These are phyloP conservation scores for Drosophila nigrodunni DNA, from an alignment of 1,140 invertebrate species.

Conservation along the genomic window DNA sequence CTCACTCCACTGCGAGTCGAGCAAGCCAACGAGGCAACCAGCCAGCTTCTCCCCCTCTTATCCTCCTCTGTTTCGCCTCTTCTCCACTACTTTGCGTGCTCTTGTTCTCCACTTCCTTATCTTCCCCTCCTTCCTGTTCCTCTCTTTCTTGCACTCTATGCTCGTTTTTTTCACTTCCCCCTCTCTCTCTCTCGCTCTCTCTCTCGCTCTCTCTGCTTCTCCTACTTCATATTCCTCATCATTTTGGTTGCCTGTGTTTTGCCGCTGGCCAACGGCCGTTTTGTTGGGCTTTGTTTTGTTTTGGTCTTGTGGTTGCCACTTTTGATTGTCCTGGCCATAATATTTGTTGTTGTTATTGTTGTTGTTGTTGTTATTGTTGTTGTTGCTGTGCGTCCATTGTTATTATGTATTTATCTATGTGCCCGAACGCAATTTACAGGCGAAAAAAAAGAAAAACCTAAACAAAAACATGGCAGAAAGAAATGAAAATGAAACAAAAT, in stretches of 20 bases:
- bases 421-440: slow-evolving; percentile 53
- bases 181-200: background rate
- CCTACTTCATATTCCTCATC: background rate
- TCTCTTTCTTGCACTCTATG: background rate
- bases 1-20: background rate
- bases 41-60: background rate
- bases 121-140: background rate
- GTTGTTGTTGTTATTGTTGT: slow-evolving; percentile 32
- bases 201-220: background rate
- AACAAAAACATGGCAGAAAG: background rate
- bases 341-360: slow-evolving; percentile 52
- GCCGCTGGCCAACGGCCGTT: slow-evolving; percentile 39
- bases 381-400: slow-evolving; percentile 39
- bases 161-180: background rate
- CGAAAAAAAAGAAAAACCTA: slow-evolving; percentile 12
- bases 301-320: slow-evolving; percentile 73
- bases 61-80: background rate
- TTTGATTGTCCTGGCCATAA: slow-evolving; percentile 76
- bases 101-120: slow-evolving; percentile 5
- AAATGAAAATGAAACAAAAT: slow-evolving; percentile 47
- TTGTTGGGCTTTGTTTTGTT: slow-evolving; percentile 48
- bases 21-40: background rate
- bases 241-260: slow-evolving; percentile 53
- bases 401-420: slow-evolving; percentile 61
- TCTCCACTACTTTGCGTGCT: background rate